Evolutionary conservation across 2,113 vertebrate species (phyloP), one percentile per base, ranked within the genome.

Genomic region (Thymallus thymallus): DNA sequence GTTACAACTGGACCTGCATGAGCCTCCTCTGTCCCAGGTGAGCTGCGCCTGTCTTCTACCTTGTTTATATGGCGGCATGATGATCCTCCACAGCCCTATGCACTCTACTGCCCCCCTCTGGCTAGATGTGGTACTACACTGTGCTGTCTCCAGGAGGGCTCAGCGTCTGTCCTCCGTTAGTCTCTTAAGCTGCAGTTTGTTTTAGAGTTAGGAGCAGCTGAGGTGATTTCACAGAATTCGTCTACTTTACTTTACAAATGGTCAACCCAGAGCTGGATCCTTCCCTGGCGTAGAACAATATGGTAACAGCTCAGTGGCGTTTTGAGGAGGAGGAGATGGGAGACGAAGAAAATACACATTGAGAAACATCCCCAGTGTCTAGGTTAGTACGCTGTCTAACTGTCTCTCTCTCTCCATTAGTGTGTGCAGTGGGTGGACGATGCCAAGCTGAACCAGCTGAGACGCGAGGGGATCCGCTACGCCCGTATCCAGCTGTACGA

Each of bases 401-500:
- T 32, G 6, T 82, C 71, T 7, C 71, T 23, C n/a, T n/a, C 46
- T 73, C 22, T 0, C 63, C 75, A 45, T 1, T 76, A 98, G 97
- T 99, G 97, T 84, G 97, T 98, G 80, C 96, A 99, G 78, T 99
- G 97, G 97, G 95, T 99, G 77, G 97, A 98, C 9, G 97, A 98
- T 70, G 97, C 97, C 87, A 99, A 99, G 86, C 96, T 99, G n/a
- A 99, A 99, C 91, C 97, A 98, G 75, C 91, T 99, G 85, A 92
- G 97, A 76, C 95, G 97, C 56, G 97, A 99, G 92, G 97, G 97
- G 72, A 95, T 99, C 85, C 95, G 96, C 51, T 98, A 99, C 69
- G 97, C 97, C 72, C 95, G 96, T 74, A 96, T 99, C 84, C 96
- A 96, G 88, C 92, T 99, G 16, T 96, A 95, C 0, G 96, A 99